phyloP scores from a whole-genome alignment of 2,888 invertebrate genomes.

The Notodonta dromedarius region DNA sequence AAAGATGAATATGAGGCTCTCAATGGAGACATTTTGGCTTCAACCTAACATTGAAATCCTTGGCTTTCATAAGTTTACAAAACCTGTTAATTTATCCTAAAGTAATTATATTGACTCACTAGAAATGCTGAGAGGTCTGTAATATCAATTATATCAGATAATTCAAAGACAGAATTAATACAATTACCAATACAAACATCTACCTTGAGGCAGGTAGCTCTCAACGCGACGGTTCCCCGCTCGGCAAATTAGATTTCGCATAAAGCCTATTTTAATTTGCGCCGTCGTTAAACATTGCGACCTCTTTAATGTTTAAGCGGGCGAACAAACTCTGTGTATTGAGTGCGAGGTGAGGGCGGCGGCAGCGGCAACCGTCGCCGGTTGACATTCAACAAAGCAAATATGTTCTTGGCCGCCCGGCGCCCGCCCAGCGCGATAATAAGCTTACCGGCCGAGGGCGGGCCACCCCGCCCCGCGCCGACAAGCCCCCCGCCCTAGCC shows the following conservation, averaged over 20 bases:
- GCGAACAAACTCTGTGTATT: conserved; percentile 68
- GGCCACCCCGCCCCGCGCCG: conserved; percentile 47
- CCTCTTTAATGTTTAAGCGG: conserved; percentile 80
- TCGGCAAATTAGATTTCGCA: conserved; percentile 82
- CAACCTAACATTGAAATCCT: too few relatives aligned
- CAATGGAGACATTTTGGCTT: too few relatives aligned
- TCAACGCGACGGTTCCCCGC: conserved; percentile 65
- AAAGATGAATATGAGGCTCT: too few relatives aligned
- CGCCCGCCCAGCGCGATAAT: conserved; percentile 65
- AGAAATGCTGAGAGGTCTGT: conserved; percentile 37
- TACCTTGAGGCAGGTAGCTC: conserved; percentile 63
- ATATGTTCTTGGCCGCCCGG: conserved; percentile 68
- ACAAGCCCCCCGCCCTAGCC: conserved; percentile 56
- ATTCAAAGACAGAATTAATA: conserved; percentile 76
- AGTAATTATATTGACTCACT: conserved; percentile 36
- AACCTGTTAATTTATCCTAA: conserved; percentile 15
- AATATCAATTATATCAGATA: conserved; percentile 58
- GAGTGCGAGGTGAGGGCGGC: conserved; percentile 51
- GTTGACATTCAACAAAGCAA: conserved; percentile 78
- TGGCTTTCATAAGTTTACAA: not conserved
- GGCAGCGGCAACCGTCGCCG: conserved; percentile 53
- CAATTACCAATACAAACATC: conserved; percentile 78
- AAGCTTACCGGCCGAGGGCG: conserved; percentile 74
- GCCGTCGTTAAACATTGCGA: conserved; percentile 77
- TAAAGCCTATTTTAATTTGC: conserved; percentile 84